Percentiles rank a stretch among this genome's conserved stretches.
Evolutionary conservation across 2,797 vertebrate species (phyloP).

Genomic region (Sebastes trivittatus): DNA sequence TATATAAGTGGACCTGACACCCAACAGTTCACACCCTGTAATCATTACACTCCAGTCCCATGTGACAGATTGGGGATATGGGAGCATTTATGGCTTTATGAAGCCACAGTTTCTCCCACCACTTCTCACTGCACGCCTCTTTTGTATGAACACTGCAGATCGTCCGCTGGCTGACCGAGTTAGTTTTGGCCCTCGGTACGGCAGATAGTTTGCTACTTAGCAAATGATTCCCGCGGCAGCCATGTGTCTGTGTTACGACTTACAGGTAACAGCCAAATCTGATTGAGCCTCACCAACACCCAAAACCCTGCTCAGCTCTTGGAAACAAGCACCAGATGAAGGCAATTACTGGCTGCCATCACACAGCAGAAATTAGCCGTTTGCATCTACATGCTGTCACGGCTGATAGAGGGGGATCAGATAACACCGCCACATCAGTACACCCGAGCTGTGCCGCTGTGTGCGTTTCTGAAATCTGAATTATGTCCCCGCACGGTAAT

Average conservation of each 20-base stretch:
- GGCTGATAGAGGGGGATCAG: constrained; percentile 60
- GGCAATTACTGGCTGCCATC: constrained; percentile 69
- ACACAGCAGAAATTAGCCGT: constrained; percentile 63
- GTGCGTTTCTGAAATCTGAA: constrained; percentile 65
- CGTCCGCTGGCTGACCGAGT: constrained; percentile 45
- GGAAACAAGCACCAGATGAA: constrained; percentile 67
- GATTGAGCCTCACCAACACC: constrained; percentile 45
- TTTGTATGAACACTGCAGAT: constrained; percentile 51
- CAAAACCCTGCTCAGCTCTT: constrained; percentile 30
- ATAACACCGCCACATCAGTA: constrained; percentile 55
- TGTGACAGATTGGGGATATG: constrained; percentile 49
- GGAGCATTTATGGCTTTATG: constrained; percentile 31
- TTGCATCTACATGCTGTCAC: constrained; percentile 57
- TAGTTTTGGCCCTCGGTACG: constrained; percentile 48
- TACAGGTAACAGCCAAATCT: constrained; percentile 64
- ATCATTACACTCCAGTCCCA: constrained; percentile 40
- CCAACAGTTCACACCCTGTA: constrained; percentile 44
- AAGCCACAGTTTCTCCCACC: constrained; percentile 44
- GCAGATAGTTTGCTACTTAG: constrained; percentile 66
- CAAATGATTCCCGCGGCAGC: constrained; percentile 71
- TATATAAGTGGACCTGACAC: constrained; percentile 39
- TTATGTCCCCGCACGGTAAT: constrained; percentile 67
- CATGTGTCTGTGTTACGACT: constrained; percentile 25
- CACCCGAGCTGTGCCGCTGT: constrained; percentile 39
- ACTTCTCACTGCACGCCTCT: constrained; percentile 53